These are phyloP conservation scores for Boleophthalmus pectinirostris DNA, from an alignment of 2,113 vertebrate genomes.

Conservation along the genomic window DNA sequence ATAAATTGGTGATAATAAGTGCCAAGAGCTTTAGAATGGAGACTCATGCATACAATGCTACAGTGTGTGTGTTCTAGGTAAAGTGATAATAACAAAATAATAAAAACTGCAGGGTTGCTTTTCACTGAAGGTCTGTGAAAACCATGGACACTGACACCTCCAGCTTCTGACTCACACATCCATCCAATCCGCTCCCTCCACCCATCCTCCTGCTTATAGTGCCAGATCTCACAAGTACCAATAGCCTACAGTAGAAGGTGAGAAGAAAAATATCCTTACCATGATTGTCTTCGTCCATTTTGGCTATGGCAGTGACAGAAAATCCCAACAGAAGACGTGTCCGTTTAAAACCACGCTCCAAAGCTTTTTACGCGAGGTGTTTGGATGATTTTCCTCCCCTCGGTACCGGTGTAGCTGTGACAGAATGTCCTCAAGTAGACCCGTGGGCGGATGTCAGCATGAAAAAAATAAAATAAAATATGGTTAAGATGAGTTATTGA, in stretches of 20 bases:
- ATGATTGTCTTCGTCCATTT: conserved; percentile 79
- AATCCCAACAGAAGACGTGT: conserved; percentile 39
- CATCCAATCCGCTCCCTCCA: conserved; percentile 30
- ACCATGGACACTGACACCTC: conserved; percentile 14
- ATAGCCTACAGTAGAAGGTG: conserved; percentile 9
- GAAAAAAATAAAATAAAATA: background rate
- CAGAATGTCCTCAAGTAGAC: conserved; percentile 31
- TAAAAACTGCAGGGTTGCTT: conserved; percentile 5
- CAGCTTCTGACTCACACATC: conserved; percentile 19
- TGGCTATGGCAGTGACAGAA: conserved; percentile 8
- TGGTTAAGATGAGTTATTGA: background rate
- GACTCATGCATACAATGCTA: background rate
- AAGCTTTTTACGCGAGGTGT: conserved; percentile 9
- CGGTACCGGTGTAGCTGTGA: conserved; percentile 32
- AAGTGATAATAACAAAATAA: background rate
- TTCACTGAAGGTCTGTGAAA: conserved; percentile 3
- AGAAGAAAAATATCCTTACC: conserved; percentile 61
- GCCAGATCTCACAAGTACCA: conserved; percentile 13
- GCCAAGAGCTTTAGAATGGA: background rate
- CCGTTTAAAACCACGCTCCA: conserved; percentile 13
- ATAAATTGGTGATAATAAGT: conserved; percentile 40
- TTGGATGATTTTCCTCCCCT: conserved; percentile 6
- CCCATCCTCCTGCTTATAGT: conserved; percentile 12
- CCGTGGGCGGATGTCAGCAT: conserved; percentile 20
- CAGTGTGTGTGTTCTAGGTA: background rate